These are phyloP conservation scores for Drosophila albomicans DNA, from an alignment of 1,140 invertebrate species.

Conservation along the genomic window DNA sequence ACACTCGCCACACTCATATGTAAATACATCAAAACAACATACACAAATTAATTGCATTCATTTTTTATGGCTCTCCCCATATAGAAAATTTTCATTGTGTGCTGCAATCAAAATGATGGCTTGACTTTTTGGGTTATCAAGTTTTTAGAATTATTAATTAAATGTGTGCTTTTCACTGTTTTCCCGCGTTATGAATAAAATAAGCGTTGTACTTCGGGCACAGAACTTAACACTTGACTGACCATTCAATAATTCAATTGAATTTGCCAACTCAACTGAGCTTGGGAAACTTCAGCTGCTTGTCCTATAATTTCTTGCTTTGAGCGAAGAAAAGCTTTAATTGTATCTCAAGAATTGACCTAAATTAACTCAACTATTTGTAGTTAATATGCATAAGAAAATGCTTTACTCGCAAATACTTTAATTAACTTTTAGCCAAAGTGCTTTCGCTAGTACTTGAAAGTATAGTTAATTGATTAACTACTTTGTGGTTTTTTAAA, in stretches of 20 bases:
- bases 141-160: slow-evolving; percentile 13
- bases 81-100: background rate
- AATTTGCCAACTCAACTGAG: background rate
- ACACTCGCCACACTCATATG: background rate
- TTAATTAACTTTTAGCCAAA: background rate
- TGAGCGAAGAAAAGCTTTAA: background rate
- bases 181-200: background rate
- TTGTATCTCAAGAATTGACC: background rate
- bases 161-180: background rate
- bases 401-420: background rate
- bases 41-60: slow-evolving; percentile 26
- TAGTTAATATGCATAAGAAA: background rate
- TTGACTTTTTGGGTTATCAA: slow-evolving; percentile 5
- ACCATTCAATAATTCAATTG: slow-evolving; percentile 9
- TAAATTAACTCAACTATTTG: background rate
- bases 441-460: background rate
- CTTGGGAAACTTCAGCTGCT: slow-evolving; percentile 12
- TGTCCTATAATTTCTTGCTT: background rate
- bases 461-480: background rate
- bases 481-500: too few relatives aligned
- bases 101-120: slow-evolving; percentile 2
- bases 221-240: slow-evolving; percentile 1
- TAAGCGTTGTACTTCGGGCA: background rate
- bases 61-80: slow-evolving; percentile 6
- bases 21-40: slow-evolving; percentile 1